These are phyloP conservation scores for Rotaria macrura DNA, from an alignment of 2,888 invertebrate species.

Conservation along the genomic window DNA sequence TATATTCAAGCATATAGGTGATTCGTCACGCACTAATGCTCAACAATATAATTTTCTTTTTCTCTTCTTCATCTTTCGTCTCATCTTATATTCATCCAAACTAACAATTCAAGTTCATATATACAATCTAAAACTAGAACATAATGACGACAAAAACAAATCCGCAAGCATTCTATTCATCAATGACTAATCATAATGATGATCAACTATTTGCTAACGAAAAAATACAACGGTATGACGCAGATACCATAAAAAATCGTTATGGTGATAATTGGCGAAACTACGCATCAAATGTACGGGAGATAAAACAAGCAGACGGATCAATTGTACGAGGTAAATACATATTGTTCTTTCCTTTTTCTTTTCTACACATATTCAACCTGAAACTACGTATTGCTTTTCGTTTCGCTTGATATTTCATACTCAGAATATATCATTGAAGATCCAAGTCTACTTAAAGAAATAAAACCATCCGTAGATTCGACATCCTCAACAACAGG, in stretches of 20 bases:
- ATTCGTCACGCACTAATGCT: neutral
- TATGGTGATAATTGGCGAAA: conserved; percentile 32
- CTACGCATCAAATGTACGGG: conserved; percentile 25
- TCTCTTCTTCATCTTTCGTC: neutral
- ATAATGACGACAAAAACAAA: neutral
- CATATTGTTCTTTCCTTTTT: too few relatives aligned
- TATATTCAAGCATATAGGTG: neutral
- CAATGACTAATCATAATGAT: neutral
- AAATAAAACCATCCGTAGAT: neutral
- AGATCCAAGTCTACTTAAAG: conserved; percentile 28
- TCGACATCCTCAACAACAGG: conserved; percentile 7
- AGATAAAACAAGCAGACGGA: conserved; percentile 32
- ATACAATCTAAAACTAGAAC: neutral
- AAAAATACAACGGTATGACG: conserved; percentile 27
- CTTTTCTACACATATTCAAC: too few relatives aligned
- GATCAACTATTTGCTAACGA: conserved; percentile 30
- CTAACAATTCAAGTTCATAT: neutral
- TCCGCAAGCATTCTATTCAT: neutral
- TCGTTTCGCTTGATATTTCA: neutral
- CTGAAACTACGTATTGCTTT: too few relatives aligned
- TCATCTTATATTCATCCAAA: neutral
- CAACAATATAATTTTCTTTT: neutral
- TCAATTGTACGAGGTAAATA: conserved; percentile 1
- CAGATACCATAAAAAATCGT: conserved; percentile 27
- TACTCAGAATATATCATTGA: conserved; percentile 33